Conservation (phyloP, 1,140 invertebrate species). For the Neoseiulus cucumeris region DNA sequence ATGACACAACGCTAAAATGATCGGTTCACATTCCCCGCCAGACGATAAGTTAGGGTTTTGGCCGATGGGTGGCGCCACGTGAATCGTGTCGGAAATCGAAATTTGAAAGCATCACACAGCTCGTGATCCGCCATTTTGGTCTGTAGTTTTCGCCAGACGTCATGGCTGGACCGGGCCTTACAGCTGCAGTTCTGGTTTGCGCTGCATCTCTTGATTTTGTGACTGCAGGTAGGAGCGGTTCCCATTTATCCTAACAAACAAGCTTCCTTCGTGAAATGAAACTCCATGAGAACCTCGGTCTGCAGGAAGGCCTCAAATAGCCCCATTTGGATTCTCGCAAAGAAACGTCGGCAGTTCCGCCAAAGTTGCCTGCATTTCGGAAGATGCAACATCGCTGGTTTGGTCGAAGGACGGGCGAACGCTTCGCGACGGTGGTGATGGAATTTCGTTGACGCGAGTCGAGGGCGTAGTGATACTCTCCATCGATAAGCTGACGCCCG, state of each 20-base stretch:
- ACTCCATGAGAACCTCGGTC: too few species aligned
- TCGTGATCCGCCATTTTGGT: too few species aligned
- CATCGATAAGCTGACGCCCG: not conserved
- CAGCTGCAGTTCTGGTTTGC: too few species aligned
- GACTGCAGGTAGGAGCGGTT: too few species aligned
- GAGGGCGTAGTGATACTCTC: not conserved
- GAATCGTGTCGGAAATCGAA: not conserved
- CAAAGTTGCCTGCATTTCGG: not conserved
- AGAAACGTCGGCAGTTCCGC: not conserved
- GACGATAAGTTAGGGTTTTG: not conserved
- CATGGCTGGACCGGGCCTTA: too few species aligned
- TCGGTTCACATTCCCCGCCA: not conserved
- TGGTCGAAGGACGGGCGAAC: not conserved
- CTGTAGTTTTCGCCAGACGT: too few species aligned
- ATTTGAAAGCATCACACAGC: not conserved
- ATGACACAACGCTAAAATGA: too few species aligned
- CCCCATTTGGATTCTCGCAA: not conserved
- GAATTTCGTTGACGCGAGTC: not conserved
- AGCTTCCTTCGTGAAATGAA: too few species aligned
- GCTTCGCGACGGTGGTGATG: not conserved
- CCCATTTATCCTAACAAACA: too few species aligned
- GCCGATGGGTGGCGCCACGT: constrained; percentile 10
- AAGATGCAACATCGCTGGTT: not conserved
- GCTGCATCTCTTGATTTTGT: too few species aligned
- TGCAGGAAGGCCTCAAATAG: not conserved